phyloP scores from a whole-genome alignment of 2,888 invertebrate genomes.

The Schizotus pectinicornis region DNA sequence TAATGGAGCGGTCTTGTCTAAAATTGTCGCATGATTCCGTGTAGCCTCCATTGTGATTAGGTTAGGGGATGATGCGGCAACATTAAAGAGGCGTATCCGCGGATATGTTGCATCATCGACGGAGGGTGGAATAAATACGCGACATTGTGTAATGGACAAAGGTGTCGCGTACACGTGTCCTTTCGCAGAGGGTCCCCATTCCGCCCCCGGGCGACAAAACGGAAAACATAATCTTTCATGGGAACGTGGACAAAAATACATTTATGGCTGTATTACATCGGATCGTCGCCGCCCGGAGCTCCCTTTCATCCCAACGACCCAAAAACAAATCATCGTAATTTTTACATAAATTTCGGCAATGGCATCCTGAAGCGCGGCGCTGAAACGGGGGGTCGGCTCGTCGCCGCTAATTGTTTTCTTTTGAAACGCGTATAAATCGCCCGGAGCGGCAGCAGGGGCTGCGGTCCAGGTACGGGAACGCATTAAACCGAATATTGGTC shows the following conservation, averaged over 20 bases:
- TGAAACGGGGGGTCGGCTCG: constrained; percentile 13
- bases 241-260: constrained; percentile 25
- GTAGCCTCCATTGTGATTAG: too few relatives aligned
- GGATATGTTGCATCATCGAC: constrained; percentile 10
- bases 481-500: constrained; percentile 52
- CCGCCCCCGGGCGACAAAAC: constrained; percentile 31
- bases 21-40: too few relatives aligned
- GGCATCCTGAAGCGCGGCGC: background rate
- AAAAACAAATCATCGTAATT: background rate
- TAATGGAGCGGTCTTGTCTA: too few relatives aligned
- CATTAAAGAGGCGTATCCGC: constrained; percentile 13
- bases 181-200: constrained; percentile 32
- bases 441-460: constrained; percentile 21
- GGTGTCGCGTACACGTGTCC: constrained; percentile 38
- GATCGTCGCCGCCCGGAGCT: background rate
- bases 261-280: constrained; percentile 4
- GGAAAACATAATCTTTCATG: constrained; percentile 36
- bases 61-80: constrained; percentile 8
- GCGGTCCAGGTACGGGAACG: constrained; percentile 38
- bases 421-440: constrained; percentile 40
- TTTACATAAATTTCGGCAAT: background rate
- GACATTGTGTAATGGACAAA: constrained; percentile 34
- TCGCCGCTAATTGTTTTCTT: constrained; percentile 37
- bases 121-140: constrained; percentile 31
- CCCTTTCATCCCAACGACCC: background rate